Evolutionary conservation across 2,888 invertebrate genomes (phyloP).

Genomic region (Crocallis elinguaria): DNA sequence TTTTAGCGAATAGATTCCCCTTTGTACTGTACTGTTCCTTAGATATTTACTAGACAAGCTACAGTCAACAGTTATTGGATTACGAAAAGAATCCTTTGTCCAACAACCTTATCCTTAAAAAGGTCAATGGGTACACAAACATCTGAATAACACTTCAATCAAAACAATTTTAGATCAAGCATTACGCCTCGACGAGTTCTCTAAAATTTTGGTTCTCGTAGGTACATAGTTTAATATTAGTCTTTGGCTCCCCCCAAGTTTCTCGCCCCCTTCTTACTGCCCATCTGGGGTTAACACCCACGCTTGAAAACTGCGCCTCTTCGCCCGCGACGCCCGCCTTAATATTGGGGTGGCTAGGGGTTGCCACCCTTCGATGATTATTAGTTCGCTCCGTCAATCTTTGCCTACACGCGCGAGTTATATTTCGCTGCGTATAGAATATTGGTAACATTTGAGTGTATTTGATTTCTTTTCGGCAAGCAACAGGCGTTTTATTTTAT

Average conservation of each 20-base stretch:
- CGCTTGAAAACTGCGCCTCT: slow-evolving; percentile 43
- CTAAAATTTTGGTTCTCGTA: slow-evolving; percentile 5
- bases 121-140: not conserved
- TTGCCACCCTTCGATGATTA: slow-evolving; percentile 51
- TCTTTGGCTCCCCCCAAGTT: slow-evolving; percentile 52
- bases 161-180: slow-evolving; percentile 3
- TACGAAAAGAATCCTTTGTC: too few relatives aligned
- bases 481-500: not conserved
- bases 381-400: slow-evolving; percentile 54
- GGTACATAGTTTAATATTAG: slow-evolving; percentile 48
- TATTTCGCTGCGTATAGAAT: slow-evolving; percentile 27
- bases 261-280: slow-evolving; percentile 45
- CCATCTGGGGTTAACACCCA: slow-evolving; percentile 42
- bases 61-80: too few relatives aligned
- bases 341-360: slow-evolving; percentile 45
- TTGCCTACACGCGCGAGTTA: slow-evolving; percentile 34
- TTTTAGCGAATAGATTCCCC: too few relatives aligned
- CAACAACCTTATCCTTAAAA: too few relatives aligned
- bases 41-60: too few relatives aligned
- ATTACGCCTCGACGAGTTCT: slow-evolving; percentile 1
- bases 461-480: not conserved
- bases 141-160: slow-evolving; percentile 1
- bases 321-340: slow-evolving; percentile 54
- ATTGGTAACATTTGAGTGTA: slow-evolving; percentile 12
- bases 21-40: too few relatives aligned